phyloP scores from a whole-genome alignment of 2,797 vertebrate species.

The Gambelia wislizenii region DNA sequence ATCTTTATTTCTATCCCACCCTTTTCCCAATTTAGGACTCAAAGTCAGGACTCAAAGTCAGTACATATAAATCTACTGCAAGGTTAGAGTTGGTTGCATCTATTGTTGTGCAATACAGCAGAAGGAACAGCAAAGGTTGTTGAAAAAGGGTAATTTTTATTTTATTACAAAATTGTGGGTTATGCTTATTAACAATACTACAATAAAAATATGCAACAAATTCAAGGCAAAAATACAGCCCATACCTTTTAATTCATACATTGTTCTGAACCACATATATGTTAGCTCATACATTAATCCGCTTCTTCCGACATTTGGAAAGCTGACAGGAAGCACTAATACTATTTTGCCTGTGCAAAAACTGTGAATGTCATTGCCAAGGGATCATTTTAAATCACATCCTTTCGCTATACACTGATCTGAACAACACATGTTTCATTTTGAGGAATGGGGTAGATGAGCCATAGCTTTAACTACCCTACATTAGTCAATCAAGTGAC shows the following conservation, averaged over 20 bases:
- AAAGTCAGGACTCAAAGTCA: not conserved
- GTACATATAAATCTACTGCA: not conserved
- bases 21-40: no score
- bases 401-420: constrained; percentile 21
- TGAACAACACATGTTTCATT: constrained; percentile 27
- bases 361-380: constrained; percentile 53
- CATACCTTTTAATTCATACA: not conserved
- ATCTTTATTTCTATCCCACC: no score
- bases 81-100: not conserved
- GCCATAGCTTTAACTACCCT: constrained; percentile 47
- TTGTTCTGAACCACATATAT: not conserved
- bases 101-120: not conserved
- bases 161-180: constrained; percentile 47
- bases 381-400: constrained; percentile 49
- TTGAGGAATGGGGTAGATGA: constrained; percentile 31
- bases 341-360: constrained; percentile 60
- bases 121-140: constrained; percentile 6
- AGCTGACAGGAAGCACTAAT: constrained; percentile 58
- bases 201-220: not conserved
- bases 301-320: constrained; percentile 46
- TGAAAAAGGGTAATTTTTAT: not conserved
- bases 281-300: constrained; percentile 55
- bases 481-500: constrained; percentile 47
- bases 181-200: constrained; percentile 20
- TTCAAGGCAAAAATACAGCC: not conserved